Evolutionary conservation across 1,140 invertebrate genomes (phyloP).

Genomic region (Drosophila tristis): DNA sequence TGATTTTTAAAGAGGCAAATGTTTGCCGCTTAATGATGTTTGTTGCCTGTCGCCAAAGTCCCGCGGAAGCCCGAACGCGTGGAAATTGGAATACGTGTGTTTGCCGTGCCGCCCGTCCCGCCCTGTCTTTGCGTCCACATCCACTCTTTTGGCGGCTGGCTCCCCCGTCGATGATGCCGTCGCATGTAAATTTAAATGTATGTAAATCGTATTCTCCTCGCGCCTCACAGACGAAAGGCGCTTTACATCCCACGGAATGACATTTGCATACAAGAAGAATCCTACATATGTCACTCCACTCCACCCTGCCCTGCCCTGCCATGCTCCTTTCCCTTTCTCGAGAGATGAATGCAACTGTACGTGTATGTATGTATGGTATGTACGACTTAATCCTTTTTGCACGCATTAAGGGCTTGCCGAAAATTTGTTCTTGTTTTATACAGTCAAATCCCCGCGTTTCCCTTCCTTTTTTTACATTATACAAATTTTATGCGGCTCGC

Average conservation of each 20-base stretch:
- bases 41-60: constrained; percentile 46
- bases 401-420: constrained; percentile 62
- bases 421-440: constrained; percentile 42
- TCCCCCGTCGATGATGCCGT: not conserved
- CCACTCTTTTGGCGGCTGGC: not conserved
- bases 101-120: not conserved
- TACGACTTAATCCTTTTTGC: constrained; percentile 61
- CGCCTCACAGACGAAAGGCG: constrained; percentile 1
- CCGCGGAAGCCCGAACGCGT: constrained; percentile 34
- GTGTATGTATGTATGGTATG: not conserved
- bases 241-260: constrained; percentile 11
- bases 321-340: not conserved
- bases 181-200: constrained; percentile 61
- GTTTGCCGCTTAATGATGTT: constrained; percentile 64
- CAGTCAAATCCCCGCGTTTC: not conserved
- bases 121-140: not conserved
- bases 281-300: constrained; percentile 42
- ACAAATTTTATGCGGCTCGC: constrained; percentile 47
- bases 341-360: no score
- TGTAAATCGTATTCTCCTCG: constrained; percentile 62
- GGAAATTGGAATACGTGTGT: constrained; percentile 60
- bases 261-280: constrained; percentile 54
- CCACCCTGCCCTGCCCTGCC: not conserved
- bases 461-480: constrained; percentile 21
- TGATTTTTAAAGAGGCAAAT: constrained; percentile 30